These are phyloP conservation scores for Eudyptes chrysolophus DNA, from an alignment of 2,113 vertebrate genomes.

Conservation along the genomic window DNA sequence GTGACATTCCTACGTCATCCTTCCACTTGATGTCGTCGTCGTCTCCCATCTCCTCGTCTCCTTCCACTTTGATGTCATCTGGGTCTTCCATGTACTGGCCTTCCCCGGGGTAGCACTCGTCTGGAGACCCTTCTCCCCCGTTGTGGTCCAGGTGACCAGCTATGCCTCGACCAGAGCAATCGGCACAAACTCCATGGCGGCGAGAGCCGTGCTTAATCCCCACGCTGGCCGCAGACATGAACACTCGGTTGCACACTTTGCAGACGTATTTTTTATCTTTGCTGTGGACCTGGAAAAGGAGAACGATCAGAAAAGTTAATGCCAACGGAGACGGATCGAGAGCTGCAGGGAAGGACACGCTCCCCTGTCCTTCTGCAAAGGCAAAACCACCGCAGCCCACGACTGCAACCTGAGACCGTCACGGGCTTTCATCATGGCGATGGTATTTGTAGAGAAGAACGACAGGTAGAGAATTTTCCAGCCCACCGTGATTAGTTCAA, in stretches of 20 bases:
- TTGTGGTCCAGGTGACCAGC: conserved; percentile 82
- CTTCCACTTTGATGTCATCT: conserved; percentile 78
- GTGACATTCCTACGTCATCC: conserved; percentile 84
- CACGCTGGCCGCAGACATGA: conserved; percentile 97
- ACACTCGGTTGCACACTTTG: conserved; percentile 95
- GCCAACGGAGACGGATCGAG: accelerated
- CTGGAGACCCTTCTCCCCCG: conserved; percentile 84
- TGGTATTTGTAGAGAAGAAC: too few relatives aligned
- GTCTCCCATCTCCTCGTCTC: conserved; percentile 83
- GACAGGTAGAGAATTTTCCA: not conserved
- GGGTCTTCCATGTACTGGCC: conserved; percentile 87
- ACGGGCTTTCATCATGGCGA: accelerated
- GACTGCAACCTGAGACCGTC: accelerated
- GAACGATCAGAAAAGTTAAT: not conserved
- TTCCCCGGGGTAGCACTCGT: conserved; percentile 85
- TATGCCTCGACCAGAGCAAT: conserved; percentile 88
- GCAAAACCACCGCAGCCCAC: not conserved
- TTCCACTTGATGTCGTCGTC: conserved; percentile 86
- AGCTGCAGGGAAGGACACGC: not conserved
- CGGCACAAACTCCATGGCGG: conserved; percentile 91
- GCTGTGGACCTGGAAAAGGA: conserved; percentile 88
- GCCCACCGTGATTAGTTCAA: accelerated
- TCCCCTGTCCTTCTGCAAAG: not conserved
- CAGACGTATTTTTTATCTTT: conserved; percentile 99
- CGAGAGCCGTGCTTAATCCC: conserved; percentile 97